Evolutionary conservation across 2,888 invertebrate species (phyloP).

Genomic region (Pemphredon lugubris): DNA sequence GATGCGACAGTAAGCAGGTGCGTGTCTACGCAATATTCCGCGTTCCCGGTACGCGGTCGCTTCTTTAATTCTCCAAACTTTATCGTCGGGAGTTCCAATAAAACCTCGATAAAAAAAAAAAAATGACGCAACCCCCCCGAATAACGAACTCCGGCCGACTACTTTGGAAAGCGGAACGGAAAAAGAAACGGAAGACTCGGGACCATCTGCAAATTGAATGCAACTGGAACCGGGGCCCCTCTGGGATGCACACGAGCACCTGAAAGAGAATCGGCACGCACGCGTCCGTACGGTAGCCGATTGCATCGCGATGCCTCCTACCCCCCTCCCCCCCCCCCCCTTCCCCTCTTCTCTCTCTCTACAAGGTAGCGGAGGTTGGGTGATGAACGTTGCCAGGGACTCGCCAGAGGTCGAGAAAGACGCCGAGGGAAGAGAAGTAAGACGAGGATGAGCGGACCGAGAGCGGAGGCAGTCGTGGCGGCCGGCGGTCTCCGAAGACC

Average conservation of each 20-base stretch:
- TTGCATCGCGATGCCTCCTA: constrained; percentile 56
- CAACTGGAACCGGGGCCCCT: constrained; percentile 49
- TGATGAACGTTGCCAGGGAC: constrained; percentile 44
- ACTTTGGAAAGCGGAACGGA: neutral
- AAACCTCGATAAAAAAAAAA: constrained; percentile 14
- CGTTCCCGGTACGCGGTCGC: constrained; percentile 2
- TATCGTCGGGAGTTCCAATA: constrained; percentile 27
- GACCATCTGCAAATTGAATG: constrained; percentile 51
- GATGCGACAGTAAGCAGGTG: constrained; percentile 1
- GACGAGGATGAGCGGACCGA: constrained; percentile 11
- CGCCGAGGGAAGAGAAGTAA: constrained; percentile 17
- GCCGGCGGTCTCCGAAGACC: constrained; percentile 75
- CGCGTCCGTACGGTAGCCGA: constrained; percentile 64
- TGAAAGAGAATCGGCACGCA: constrained; percentile 56
- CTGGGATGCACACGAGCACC: constrained; percentile 20
- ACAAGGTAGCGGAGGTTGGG: constrained; percentile 22
- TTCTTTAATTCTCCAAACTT: constrained; percentile 30
- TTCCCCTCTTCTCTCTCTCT: neutral
- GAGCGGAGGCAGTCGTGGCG: constrained; percentile 63
- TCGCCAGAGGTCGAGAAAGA: constrained; percentile 31
- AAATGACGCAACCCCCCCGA: no score
- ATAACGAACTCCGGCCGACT: constrained; percentile 37
- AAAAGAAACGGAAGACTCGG: neutral
- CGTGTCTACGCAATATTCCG: neutral
- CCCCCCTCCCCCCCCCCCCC: neutral